Percentiles rank a stretch among this genome's conserved stretches.
Evolutionary conservation across 2,797 vertebrate species (phyloP).

Genomic region (Liasis olivaceus): DNA sequence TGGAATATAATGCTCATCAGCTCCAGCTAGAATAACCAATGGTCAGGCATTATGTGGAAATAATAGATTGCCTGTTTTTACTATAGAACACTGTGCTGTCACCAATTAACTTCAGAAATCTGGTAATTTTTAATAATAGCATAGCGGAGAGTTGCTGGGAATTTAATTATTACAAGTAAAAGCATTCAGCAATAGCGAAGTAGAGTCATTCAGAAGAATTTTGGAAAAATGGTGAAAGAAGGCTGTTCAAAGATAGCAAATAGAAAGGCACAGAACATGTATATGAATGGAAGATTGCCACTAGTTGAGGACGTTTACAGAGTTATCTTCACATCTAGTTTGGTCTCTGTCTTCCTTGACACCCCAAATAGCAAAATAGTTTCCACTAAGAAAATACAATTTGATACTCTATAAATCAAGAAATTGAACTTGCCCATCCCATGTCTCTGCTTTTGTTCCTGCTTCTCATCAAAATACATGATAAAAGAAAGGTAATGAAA

Average conservation of each 20-base stretch:
- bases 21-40: too few species aligned
- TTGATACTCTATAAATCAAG: neutral
- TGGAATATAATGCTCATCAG: too few species aligned
- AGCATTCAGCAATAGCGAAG: neutral
- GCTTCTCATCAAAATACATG: neutral
- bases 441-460: neutral
- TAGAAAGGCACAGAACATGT: neutral
- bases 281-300: neutral
- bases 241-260: neutral
- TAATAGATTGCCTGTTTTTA: constrained; percentile 19
- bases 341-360: neutral
- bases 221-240: neutral
- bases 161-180: neutral
- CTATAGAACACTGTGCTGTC: neutral
- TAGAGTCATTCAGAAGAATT: neutral
- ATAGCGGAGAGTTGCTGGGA: neutral
- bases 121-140: neutral
- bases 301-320: neutral
- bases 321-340: neutral
- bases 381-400: neutral
- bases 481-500: neutral
- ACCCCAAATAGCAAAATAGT: neutral
- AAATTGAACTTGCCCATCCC: neutral
- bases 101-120: neutral
- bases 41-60: too few species aligned